Conservation (phyloP, 2,113 vertebrate genomes). For the Lampris incognitus region DNA sequence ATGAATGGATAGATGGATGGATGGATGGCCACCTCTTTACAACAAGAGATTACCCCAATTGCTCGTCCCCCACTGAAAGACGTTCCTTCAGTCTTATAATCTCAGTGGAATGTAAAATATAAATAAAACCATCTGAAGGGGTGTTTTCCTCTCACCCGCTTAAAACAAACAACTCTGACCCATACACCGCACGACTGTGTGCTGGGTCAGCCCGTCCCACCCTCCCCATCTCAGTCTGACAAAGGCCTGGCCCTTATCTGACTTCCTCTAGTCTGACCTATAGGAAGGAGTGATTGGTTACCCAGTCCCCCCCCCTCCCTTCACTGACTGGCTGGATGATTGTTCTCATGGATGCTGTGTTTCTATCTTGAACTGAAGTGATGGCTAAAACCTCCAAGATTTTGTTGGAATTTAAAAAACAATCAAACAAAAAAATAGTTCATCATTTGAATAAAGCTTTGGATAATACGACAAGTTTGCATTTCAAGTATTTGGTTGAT, state of each 20-base stretch:
- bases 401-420: neutral
- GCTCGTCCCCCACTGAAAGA: neutral
- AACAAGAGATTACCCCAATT: slow-evolving; percentile 28
- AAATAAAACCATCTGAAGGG: slow-evolving; percentile 47
- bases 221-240: neutral
- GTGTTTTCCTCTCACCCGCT: slow-evolving; percentile 2
- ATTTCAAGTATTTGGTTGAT: too few relatives aligned
- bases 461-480: too few relatives aligned
- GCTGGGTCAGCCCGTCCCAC: neutral
- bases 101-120: neutral
- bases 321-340: neutral
- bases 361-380: neutral
- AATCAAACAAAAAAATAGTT: too few relatives aligned
- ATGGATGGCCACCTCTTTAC: slow-evolving; percentile 17
- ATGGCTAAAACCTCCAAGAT: neutral
- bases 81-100: neutral
- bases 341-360: neutral
- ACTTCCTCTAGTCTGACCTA: slow-evolving; percentile 18
- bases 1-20: slow-evolving; percentile 18
- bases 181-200: neutral
- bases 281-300: neutral
- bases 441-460: too few relatives aligned
- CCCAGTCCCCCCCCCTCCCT: neutral
- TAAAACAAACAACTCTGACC: neutral
- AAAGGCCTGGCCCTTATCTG: slow-evolving; percentile 24